Evolutionary conservation across 2,797 vertebrate genomes (phyloP).

Genomic region (Enteromius argenteus): DNA sequence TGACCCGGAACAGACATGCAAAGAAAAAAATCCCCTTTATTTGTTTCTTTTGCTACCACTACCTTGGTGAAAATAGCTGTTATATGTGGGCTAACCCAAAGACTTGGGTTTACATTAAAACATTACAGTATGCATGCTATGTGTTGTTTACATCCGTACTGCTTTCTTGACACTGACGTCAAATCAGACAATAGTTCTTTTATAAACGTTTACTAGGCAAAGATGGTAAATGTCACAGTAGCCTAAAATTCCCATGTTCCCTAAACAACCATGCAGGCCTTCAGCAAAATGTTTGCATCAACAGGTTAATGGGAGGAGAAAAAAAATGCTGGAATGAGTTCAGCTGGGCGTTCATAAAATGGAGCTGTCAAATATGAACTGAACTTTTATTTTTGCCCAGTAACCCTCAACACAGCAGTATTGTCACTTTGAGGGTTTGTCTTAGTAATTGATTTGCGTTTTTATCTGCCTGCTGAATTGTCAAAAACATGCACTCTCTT

Average conservation of each 20-base stretch:
- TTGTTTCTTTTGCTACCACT: neutral
- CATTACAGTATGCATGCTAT: neutral
- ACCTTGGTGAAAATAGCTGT: neutral
- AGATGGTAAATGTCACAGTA: neutral
- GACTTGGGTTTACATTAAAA: neutral
- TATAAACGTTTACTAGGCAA: neutral
- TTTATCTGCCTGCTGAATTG: neutral
- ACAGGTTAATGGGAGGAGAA: neutral
- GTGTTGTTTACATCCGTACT: neutral
- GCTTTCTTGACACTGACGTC: neutral
- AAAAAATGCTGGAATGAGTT: neutral
- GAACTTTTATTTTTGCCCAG: neutral
- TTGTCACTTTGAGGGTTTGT: neutral
- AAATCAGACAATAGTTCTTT: slow-evolving; percentile 4
- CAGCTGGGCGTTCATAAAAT: neutral
- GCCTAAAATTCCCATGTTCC: neutral
- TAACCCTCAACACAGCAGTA: neutral
- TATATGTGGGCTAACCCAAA: neutral
- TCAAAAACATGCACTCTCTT: slow-evolving; percentile 5
- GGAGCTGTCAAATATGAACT: neutral
- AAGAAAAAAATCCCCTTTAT: neutral
- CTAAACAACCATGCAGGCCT: neutral
- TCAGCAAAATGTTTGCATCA: neutral
- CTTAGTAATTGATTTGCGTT: neutral
- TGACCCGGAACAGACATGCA: neutral